Evolutionary conservation across 2,113 vertebrate genomes (phyloP), one percentile per base, ranked within the genome.

Genomic region (Rousettus leschenaultii): DNA sequence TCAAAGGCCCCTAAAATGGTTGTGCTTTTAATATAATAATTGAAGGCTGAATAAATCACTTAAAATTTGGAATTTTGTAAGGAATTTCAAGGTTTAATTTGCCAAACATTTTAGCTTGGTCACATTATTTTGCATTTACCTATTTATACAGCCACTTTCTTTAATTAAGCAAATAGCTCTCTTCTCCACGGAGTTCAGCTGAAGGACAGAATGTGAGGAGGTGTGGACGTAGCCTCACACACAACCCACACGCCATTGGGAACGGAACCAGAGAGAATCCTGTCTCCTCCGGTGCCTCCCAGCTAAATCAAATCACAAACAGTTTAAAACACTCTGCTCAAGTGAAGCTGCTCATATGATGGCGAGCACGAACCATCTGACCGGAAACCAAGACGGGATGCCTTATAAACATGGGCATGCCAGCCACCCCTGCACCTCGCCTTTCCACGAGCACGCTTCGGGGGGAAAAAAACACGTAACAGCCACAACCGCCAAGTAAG

Each of bases 1-100:
- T 35, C 66, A 78, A 95, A 92, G 30, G 9, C 40, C 83, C 71
- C 57, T 95, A 77, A 94, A 87, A 89, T 63, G 68, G 75, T 0
- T 91, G 78, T 92, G 90, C 33, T 95, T 97, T 92, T 43, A 30
- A 77, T 35, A 19, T 28, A 63, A 85, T 89, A 63, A 82, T 0
- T 24, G 11, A 89, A 87, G 86, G 68, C 79, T 85, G 77, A 22
- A 92, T 65, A 78, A 15, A 35, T 53, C 89, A 89, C 86, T 96
- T 94, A 89, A 90, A 40, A 82, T 2, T 5, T 28, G 70, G 43
- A n/a, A 28, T 57, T 82, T 68, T 89, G n/a, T 43, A 38, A 89
- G 89, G 24, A 43, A 59, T 19, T 38, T 59, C 35, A 70, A 38
- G 33, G 18, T 57, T 33, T n/a, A 61, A 43, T 15, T 63, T 82